Base-by-base conservation (phyloP, 2,113 vertebrate genomes). In the Miniopterus natalensis region DNA sequence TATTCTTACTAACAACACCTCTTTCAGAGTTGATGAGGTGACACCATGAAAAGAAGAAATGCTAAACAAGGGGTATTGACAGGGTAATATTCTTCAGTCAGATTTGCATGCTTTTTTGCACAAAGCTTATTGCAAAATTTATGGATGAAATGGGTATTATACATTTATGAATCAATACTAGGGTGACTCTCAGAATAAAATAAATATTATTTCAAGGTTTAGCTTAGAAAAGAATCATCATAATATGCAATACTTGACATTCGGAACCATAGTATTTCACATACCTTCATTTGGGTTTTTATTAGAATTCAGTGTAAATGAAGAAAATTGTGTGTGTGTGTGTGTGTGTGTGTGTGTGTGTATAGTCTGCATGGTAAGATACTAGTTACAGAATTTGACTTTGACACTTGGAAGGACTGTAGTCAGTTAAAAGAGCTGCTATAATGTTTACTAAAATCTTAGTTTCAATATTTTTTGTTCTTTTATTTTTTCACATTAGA, bases 161-260 rank as follows among this genome's bases (percentile, higher is more conserved):
- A 9, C 1, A 59, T 40, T 65, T 66, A 86, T n/a, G 61, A 74
- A 81, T 18, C 63, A 86, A 84, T 1, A 74, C 2, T 55, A 83
- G 1, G 27, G 14, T 80, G 29, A 47, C 40, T 86, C 23, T 70
- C 13, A 65, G 15, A 66, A 13, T 63, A 73, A 94, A 59, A 3
- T 88, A 57, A 70, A 27, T 21, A 68, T 18, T 84, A 74, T 63
- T 91, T 57, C 8, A 73, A 95, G 93, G 8, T 42, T 79, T 31
- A 66, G 25, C 6, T 79, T 94, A 88, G 25, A 78, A 49, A 65
- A 3, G 12, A 92, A 36, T 90, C 55, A 74, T 51, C 40, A 53
- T 15, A 74, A 25, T 68, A 68, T 63, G 45, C 5, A 88, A 53
- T 42, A 68, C 13, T 42, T 74, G 11, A 25, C 36, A 18, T 90